Base-by-base conservation (phyloP, 1,140 invertebrate genomes). In the Spodoptera frugiperda region DNA sequence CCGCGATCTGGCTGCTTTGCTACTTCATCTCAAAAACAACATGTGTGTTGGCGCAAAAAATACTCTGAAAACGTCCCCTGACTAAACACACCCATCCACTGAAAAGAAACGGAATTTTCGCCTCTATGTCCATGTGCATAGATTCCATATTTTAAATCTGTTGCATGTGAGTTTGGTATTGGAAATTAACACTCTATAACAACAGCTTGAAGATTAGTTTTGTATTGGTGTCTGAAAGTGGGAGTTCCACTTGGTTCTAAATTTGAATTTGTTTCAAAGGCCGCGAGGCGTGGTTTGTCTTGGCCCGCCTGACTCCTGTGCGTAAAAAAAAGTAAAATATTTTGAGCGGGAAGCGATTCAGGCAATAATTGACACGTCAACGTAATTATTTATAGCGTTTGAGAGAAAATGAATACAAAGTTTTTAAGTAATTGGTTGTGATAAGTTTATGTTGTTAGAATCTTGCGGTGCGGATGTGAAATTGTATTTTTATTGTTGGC, bases 311-410 rank as follows among this genome's bases (percentile, higher is more conserved):
- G 77, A 3, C 86, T 87, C 89, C 88, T 82, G 76, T 6, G 53
- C 33, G 76, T 39, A 84, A 87, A 89, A 90, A 90, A 87, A 85
- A 81, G 80, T 78, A 80, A 59, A 73, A 73, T 73, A 61, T 61
- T 73, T 82, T 75, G 59, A 83, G 82, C 85, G 86, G 88, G 85
- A 90, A 90, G 82, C 80, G 84, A 87, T 91, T 89, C 88, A 79
- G 82, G 80, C 81, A 89, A 91, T 92, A 92, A 93, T 93, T 91
- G 92, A 88, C 87, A 84, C 85, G 91, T 93, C 91, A 89, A 86
- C 86, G 80, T 83, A 70, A 93, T 90, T 92, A 92, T 91, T 92
- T 91, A 90, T 91, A 85, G 85, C 80, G 54, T 82, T 72, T 70
- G 57, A 77, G 68, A 79, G 84, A 84, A 87, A 93, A 93, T 92